phyloP scores from a whole-genome alignment of 2,113 vertebrate species.

The Spea multiplicata region DNA sequence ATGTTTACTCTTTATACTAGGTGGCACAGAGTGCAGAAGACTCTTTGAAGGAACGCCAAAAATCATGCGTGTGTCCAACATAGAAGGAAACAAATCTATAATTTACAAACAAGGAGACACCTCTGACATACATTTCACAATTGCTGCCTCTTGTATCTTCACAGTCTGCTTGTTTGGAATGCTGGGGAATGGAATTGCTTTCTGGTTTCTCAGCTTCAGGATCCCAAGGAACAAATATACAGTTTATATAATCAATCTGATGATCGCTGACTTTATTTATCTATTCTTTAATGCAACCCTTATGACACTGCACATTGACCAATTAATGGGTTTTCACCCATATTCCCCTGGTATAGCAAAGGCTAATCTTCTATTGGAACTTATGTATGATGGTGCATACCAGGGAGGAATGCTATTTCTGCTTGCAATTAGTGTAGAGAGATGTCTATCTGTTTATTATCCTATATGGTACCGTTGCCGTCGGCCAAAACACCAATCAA shows the following conservation, averaged over 20 bases:
- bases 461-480: conserved; percentile 57
- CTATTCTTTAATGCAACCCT: conserved; percentile 42
- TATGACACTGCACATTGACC: neutral
- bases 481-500: conserved; percentile 45
- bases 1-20: neutral
- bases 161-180: conserved; percentile 37
- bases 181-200: conserved; percentile 45
- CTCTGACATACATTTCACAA: conserved; percentile 16
- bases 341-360: neutral
- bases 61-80: conserved; percentile 3
- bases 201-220: conserved; percentile 48
- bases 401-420: conserved; percentile 49
- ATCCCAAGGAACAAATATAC: conserved; percentile 40
- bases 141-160: conserved; percentile 20
- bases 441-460: conserved; percentile 48
- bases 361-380: conserved; percentile 28
- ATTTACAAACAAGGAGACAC: neutral
- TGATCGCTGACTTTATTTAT: conserved; percentile 34
- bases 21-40: neutral
- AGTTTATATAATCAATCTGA: conserved; percentile 48
- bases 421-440: conserved; percentile 50
- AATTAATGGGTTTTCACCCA: conserved; percentile 32
- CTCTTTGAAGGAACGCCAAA: neutral
- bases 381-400: conserved; percentile 27
- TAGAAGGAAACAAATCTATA: neutral